Percentiles rank a stretch among this genome's conserved stretches.
Conservation (phyloP, 2,797 vertebrate genomes). For the Eulemur mongoz region DNA sequence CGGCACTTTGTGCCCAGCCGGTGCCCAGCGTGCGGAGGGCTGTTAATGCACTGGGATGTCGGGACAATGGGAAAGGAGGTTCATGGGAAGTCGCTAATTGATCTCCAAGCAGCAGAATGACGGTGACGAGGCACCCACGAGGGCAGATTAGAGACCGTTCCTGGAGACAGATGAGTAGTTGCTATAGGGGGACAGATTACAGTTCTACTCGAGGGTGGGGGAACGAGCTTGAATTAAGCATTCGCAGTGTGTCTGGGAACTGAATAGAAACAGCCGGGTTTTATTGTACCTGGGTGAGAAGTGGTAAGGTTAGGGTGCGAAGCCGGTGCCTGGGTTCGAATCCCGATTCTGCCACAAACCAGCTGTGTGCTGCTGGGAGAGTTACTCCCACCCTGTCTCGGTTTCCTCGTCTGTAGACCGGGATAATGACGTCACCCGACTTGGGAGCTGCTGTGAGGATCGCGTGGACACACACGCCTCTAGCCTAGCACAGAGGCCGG, state of each 20-base stretch:
- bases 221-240: fast-evolving
- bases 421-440: neutral
- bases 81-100: neutral
- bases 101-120: neutral
- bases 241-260: neutral
- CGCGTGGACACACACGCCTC: fast-evolving
- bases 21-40: neutral
- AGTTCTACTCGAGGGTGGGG: fast-evolving
- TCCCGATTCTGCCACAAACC: neutral
- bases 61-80: neutral
- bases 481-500: neutral
- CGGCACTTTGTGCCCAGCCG: neutral
- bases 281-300: neutral
- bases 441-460: neutral
- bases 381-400: neutral
- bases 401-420: neutral
- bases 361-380: neutral
- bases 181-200: neutral
- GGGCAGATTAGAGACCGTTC: neutral
- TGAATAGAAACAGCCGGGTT: neutral
- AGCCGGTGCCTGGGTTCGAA: neutral
- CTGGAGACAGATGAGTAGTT: neutral
- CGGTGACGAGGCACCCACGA: neutral
- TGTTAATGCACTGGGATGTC: fast-evolving
- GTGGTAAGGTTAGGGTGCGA: neutral